Evolutionary conservation across 2,113 vertebrate genomes (phyloP).

Genomic region (Gymnogyps californianus): DNA sequence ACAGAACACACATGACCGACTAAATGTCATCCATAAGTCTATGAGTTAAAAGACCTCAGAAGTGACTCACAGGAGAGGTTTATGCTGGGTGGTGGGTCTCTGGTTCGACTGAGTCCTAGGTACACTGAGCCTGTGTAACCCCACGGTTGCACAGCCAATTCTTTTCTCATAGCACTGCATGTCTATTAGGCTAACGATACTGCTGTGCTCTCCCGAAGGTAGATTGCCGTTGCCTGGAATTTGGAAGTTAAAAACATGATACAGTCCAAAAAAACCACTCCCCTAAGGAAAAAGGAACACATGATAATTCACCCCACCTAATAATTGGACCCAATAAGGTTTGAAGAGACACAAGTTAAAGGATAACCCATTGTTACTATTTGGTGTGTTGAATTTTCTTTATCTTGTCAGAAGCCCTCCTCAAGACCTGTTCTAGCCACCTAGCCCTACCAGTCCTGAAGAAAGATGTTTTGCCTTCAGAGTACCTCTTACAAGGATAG

Average conservation of each 20-base stretch:
- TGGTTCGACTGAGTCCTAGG: not conserved
- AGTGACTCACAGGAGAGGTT: not conserved
- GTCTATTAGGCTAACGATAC: not conserved
- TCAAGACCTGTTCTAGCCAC: not conserved
- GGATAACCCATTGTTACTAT: not conserved
- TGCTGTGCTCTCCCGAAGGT: not conserved
- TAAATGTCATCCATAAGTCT: not conserved
- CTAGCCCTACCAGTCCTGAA: not conserved
- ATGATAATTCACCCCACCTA: not conserved
- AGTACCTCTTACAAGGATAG: not conserved
- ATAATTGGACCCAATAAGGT: not conserved
- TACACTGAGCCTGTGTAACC: not conserved
- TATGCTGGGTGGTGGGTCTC: not conserved
- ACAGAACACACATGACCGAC: not conserved
- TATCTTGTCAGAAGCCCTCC: not conserved
- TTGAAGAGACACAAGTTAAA: not conserved
- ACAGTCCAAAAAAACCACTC: not conserved
- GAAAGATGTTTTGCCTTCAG: not conserved
- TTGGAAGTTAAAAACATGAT: not conserved
- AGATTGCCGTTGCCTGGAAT: not conserved
- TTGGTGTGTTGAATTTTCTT: not conserved
- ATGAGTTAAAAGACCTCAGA: not conserved
- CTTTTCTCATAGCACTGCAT: not conserved
- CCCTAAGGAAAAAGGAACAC: not conserved
- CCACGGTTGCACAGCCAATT: not conserved